These are phyloP conservation scores for Porites lobata DNA, from an alignment of 92 coral and sea anemone species.

Conservation along the genomic window DNA sequence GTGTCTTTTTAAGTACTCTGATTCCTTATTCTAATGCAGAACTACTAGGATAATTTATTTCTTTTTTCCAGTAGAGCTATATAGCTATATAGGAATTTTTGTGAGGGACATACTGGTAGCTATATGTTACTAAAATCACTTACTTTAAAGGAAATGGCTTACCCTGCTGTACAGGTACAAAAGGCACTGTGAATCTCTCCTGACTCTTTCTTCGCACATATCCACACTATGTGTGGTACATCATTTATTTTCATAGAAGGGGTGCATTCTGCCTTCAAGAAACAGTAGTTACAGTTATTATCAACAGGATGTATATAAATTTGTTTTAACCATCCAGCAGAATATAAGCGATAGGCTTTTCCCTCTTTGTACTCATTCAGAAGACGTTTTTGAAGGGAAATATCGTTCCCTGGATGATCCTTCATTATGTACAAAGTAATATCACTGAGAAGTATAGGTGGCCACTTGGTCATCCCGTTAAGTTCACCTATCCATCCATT, in stretches of 20 bases:
- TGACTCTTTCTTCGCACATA: conserved; percentile 30
- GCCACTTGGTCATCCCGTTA: conserved; percentile 55
- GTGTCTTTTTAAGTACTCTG: too few species aligned
- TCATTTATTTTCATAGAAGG: conserved; percentile 36
- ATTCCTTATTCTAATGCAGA: too few species aligned
- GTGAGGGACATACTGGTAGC: too few species aligned
- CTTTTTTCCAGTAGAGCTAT: too few species aligned
- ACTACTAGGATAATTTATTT: too few species aligned
- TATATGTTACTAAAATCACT: neutral
- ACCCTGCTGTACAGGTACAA: conserved; percentile 55
- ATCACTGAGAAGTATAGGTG: conserved; percentile 45
- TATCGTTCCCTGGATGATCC: conserved; percentile 57
- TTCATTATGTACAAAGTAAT: conserved; percentile 49
- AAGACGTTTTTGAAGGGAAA: conserved; percentile 50
- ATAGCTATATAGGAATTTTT: too few species aligned
- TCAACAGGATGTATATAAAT: conserved; percentile 28
- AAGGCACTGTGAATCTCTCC: conserved; percentile 54
- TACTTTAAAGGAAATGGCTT: neutral
- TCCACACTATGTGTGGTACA: conserved; percentile 58
- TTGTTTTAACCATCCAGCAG: conserved; percentile 49
- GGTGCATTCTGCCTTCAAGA: conserved; percentile 53
- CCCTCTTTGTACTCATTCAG: conserved; percentile 65
- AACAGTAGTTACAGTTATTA: conserved; percentile 19
- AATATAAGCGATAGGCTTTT: conserved; percentile 56
- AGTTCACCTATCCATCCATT: conserved; percentile 39